phyloP scores from a whole-genome alignment of 2,888 invertebrate species.

The Pantelozetes paolii region DNA sequence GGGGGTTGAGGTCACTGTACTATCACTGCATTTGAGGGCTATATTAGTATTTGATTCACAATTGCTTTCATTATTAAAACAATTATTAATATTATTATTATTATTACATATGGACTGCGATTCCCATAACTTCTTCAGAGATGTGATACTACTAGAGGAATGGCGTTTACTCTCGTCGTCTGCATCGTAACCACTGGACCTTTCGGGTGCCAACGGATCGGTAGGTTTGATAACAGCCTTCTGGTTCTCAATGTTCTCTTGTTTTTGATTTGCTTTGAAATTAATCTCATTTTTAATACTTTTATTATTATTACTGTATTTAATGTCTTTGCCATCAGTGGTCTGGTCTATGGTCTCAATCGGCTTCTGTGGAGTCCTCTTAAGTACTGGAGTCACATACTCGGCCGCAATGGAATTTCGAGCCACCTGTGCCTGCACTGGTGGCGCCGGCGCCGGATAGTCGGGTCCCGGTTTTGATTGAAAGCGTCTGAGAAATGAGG shows the following conservation, averaged over 20 bases:
- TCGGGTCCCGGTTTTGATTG: slow-evolving; percentile 43
- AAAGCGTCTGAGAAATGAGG: slow-evolving; percentile 31
- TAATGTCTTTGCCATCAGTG: slow-evolving; percentile 8
- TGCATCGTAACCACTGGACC: slow-evolving; percentile 42
- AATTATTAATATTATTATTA: slow-evolving; percentile 42
- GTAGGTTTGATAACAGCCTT: not conserved
- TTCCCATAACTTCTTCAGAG: slow-evolving; percentile 87
- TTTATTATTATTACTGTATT: slow-evolving; percentile 17
- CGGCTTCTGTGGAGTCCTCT: slow-evolving; percentile 30
- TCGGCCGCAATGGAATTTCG: slow-evolving; percentile 40
- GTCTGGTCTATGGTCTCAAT: slow-evolving; percentile 15
- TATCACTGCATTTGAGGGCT: slow-evolving; percentile 20
- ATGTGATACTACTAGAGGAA: slow-evolving; percentile 87
- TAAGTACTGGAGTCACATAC: slow-evolving; percentile 42
- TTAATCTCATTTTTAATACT: slow-evolving; percentile 1
- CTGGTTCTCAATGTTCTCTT: not conserved
- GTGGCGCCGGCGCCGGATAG: slow-evolving; percentile 42
- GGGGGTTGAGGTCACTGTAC: slow-evolving; percentile 29
- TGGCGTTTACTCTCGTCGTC: slow-evolving; percentile 78
- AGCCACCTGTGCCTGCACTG: slow-evolving; percentile 15
- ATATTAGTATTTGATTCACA: slow-evolving; percentile 42
- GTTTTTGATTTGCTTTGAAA: not conserved
- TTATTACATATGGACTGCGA: slow-evolving; percentile 53
- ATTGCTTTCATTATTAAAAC: slow-evolving; percentile 44
- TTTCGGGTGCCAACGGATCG: slow-evolving; percentile 42